phyloP scores from a whole-genome alignment of 2,113 vertebrate species.

The Coturnix japonica region DNA sequence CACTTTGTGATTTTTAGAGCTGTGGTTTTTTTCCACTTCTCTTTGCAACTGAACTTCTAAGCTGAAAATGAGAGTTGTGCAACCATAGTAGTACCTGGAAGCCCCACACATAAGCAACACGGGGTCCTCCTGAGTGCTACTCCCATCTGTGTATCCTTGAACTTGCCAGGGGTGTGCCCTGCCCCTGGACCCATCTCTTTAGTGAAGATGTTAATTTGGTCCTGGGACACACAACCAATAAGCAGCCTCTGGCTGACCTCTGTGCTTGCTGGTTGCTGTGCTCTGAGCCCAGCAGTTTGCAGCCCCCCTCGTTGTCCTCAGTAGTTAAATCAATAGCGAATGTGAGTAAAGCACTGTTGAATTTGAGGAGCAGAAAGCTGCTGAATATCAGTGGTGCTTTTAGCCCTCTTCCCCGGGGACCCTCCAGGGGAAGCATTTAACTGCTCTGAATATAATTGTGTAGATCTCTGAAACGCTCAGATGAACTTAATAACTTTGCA shows the following conservation, averaged over 20 bases:
- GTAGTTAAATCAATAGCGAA: not conserved
- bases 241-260: not conserved
- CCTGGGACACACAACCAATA: not conserved
- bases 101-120: not conserved
- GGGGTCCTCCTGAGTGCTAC: rapidly evolving
- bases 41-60: not conserved
- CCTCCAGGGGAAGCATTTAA: not conserved
- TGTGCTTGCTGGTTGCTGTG: not conserved
- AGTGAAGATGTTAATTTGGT: not conserved
- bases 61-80: too few relatives aligned
- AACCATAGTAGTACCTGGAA: not conserved
- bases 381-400: not conserved
- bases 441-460: not conserved
- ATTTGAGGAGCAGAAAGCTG: not conserved
- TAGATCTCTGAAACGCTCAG: not conserved
- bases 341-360: not conserved
- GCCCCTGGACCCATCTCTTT: rapidly evolving
- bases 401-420: not conserved
- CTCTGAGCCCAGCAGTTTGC: not conserved
- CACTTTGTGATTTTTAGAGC: not conserved
- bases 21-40: not conserved
- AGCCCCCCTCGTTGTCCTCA: not conserved
- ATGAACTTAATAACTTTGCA: not conserved
- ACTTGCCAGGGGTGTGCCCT: not conserved
- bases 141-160: not conserved